Evolutionary conservation across 1,140 invertebrate species (phyloP).

Genomic region (Bombyx mori): DNA sequence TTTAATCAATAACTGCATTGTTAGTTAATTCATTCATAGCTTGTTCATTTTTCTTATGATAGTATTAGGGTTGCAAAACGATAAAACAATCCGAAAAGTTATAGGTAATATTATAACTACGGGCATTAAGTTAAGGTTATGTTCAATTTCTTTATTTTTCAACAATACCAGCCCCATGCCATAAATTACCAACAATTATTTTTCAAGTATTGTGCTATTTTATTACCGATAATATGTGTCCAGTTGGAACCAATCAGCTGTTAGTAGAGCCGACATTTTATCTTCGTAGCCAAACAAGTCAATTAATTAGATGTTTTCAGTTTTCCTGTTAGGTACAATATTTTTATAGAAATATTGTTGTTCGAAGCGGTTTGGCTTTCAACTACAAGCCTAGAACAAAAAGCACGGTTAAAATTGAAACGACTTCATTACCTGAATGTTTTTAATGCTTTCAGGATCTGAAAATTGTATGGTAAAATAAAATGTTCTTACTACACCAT

Average conservation of each 20-base stretch:
- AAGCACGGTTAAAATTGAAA: no score
- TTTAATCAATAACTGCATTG: background rate
- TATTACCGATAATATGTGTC: slow-evolving; percentile 57
- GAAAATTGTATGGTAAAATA: no score
- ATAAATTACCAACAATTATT: background rate
- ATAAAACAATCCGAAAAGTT: no score
- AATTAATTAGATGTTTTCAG: background rate
- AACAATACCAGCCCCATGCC: background rate
- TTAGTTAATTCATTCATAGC: background rate
- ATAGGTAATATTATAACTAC: no score
- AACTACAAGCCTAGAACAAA: no score
- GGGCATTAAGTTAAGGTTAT: no score
- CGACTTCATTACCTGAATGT: no score
- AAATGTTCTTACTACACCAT: no score
- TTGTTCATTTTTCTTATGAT: no score
- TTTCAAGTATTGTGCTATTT: slow-evolving; percentile 4
- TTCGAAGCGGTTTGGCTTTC: background rate
- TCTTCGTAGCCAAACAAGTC: background rate
- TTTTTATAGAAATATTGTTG: background rate
- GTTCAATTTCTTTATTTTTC: no score
- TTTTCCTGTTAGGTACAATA: background rate
- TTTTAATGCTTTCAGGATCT: no score
- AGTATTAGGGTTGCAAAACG: no score
- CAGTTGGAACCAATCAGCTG: slow-evolving; percentile 60
- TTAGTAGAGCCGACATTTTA: slow-evolving; percentile 58